Conservation (phyloP, 1,140 invertebrate genomes). For the Orius insidiosus region DNA sequence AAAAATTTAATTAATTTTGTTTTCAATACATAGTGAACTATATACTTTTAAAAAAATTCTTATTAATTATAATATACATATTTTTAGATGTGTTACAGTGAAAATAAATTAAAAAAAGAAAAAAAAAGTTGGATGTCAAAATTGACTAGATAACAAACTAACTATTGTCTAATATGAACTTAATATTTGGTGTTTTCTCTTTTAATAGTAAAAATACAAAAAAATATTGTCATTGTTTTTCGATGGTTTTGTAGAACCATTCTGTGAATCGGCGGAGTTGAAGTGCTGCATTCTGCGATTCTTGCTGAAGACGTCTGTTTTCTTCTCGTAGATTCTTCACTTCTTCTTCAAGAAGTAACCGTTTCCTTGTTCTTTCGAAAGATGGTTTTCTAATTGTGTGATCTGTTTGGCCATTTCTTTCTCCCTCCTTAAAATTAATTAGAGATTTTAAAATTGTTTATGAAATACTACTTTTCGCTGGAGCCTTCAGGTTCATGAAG, state of each 20-base stretch:
- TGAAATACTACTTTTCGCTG: background rate
- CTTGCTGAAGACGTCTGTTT: slow-evolving; percentile 70
- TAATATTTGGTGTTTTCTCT: too few species aligned
- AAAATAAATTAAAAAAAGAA: too few species aligned
- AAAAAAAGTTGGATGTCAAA: too few species aligned
- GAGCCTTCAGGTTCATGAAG: slow-evolving; percentile 23
- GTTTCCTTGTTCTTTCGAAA: slow-evolving; percentile 41
- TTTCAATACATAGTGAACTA: too few species aligned
- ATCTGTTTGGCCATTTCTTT: slow-evolving; percentile 42
- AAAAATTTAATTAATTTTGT: too few species aligned
- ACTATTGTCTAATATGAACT: too few species aligned
- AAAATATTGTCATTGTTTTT: slow-evolving; percentile 32
- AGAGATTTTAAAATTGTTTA: slow-evolving; percentile 8
- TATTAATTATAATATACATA: too few species aligned
- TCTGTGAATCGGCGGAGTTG: slow-evolving; percentile 80
- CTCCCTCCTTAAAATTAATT: slow-evolving; percentile 18
- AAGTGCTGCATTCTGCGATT: slow-evolving; percentile 71
- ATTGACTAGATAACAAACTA: too few species aligned
- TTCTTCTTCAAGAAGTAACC: slow-evolving; percentile 39
- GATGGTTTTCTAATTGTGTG: slow-evolving; percentile 41
- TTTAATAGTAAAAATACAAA: background rate
- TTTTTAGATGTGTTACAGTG: too few species aligned
- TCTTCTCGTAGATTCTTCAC: slow-evolving; percentile 63
- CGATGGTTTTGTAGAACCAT: slow-evolving; percentile 82
- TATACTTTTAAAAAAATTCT: too few species aligned